These are phyloP conservation scores for Panzeria rudis DNA, from an alignment of 2,888 invertebrate genomes.

Conservation along the genomic window DNA sequence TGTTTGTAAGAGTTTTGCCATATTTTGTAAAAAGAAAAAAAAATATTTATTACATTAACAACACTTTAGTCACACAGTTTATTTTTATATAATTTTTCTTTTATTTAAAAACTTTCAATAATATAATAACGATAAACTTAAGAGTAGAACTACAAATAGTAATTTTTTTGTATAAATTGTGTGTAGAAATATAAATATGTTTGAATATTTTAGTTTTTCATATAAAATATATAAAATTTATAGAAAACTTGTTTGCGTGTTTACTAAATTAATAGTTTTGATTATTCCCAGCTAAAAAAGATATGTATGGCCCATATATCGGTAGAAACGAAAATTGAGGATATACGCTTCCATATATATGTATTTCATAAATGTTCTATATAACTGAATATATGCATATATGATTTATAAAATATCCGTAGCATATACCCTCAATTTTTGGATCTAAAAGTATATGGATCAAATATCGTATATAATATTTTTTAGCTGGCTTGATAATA, in stretches of 20 bases:
- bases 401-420: too few species aligned
- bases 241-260: conserved; percentile 9
- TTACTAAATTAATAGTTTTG: not conserved
- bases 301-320: too few species aligned
- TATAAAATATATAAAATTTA: conserved; percentile 13
- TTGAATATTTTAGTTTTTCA: not conserved
- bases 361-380: too few species aligned
- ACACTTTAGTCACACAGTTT: conserved; percentile 43
- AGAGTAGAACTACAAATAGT: conserved; percentile 19
- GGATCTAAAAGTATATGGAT: too few species aligned
- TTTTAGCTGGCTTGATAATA: too few species aligned
- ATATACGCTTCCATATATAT: too few species aligned
- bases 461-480: too few species aligned
- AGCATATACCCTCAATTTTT: too few species aligned
- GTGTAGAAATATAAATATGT: conserved; percentile 39
- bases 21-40: conserved; percentile 7
- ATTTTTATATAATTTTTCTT: conserved; percentile 14
- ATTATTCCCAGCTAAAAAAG: too few species aligned
- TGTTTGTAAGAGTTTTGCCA: not conserved
- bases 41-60: conserved; percentile 53
- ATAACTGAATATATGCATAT: too few species aligned
- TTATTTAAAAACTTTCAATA: conserved; percentile 24
- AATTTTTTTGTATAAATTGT: conserved; percentile 36
- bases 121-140: conserved; percentile 62
- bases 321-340: too few species aligned